These are phyloP conservation scores for Sphaerophoria taeniata DNA, from an alignment of 2,888 invertebrate species.

Conservation along the genomic window DNA sequence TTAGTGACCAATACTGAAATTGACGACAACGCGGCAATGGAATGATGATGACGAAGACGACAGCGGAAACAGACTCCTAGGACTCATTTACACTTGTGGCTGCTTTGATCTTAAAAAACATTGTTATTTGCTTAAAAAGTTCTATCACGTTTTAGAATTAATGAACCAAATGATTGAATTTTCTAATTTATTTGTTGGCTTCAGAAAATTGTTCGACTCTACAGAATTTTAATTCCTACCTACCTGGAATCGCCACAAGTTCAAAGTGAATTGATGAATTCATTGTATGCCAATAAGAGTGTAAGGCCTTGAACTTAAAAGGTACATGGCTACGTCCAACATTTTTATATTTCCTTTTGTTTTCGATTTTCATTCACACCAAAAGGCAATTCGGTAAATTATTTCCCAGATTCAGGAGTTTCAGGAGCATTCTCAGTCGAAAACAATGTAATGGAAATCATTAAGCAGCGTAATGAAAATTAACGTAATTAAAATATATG, in stretches of 20 bases:
- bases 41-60: too few species aligned
- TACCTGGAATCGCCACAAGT: not conserved
- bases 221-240: slow-evolving; percentile 31
- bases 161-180: slow-evolving; percentile 72
- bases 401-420: slow-evolving; percentile 10
- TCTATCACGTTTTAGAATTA: slow-evolving; percentile 71
- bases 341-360: not conserved
- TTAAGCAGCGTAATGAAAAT: slow-evolving; percentile 49
- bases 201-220: slow-evolving; percentile 41
- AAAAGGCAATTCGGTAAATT: slow-evolving; percentile 20
- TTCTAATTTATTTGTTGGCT: slow-evolving; percentile 62
- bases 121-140: slow-evolving; percentile 66
- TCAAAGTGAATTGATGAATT: slow-evolving; percentile 25
- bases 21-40: not conserved
- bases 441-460: slow-evolving; percentile 53
- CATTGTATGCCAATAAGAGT: not conserved
- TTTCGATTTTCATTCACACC: not conserved
- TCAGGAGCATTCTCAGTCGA: not conserved
- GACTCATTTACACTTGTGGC: slow-evolving; percentile 70
- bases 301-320: slow-evolving; percentile 14
- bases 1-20: slow-evolving; percentile 21
- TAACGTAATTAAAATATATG: slow-evolving; percentile 48
- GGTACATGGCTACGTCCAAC: not conserved
- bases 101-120: slow-evolving; percentile 55
- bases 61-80: slow-evolving; percentile 17